Base-by-base conservation (phyloP, 1,140 invertebrate genomes). In the Tenebrio molitor region DNA sequence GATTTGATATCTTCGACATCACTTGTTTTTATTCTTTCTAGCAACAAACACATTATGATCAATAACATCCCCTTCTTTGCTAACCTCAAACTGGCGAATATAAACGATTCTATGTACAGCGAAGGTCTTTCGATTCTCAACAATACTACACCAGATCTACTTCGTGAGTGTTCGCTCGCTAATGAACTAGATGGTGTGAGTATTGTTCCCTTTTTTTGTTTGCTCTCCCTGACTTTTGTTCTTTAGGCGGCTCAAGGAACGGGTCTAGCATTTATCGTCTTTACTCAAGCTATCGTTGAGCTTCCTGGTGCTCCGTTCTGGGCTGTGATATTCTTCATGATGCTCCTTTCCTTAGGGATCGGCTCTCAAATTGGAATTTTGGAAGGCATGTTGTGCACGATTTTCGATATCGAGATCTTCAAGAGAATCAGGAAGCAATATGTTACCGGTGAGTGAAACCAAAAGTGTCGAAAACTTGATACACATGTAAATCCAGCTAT, bases 341-440 rank as follows among this genome's bases (percentile, higher is more conserved):
- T 97, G 95, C 85, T 97, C 44, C 84, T 97, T 6, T 93, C 94
- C 0, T 86, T 97, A 16, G 95, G 95, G 2, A 84, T 97, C 7
- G 95, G 95, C 34, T 96, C 95, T 17, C 94, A 97, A 85, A 96
- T 97, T 81, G 94, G 95, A 53, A 94, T 96, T 74, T 87, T 97
- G 75, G 95, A 96, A 84, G 95, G 96, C 16, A 96, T 97, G 89
- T 88, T 97, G 16, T 96, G 94, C 81, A 96, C 95, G 19, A 91
- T 97, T 42, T 96, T 97, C 80, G 95, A 97, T 81, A 93, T 96
- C 50, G 92, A 97, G 77, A 89, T 96, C 78, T 92, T 97, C 77
- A 95, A 94, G 79, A 87, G 93, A 78, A 88, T 97, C 77, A 91
- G 91, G 79, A 97, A 97, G 81, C 93, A 93, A 79, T 91, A 94